These are phyloP conservation scores for Apis florea DNA, from an alignment of 1,140 invertebrate species.

Conservation along the genomic window DNA sequence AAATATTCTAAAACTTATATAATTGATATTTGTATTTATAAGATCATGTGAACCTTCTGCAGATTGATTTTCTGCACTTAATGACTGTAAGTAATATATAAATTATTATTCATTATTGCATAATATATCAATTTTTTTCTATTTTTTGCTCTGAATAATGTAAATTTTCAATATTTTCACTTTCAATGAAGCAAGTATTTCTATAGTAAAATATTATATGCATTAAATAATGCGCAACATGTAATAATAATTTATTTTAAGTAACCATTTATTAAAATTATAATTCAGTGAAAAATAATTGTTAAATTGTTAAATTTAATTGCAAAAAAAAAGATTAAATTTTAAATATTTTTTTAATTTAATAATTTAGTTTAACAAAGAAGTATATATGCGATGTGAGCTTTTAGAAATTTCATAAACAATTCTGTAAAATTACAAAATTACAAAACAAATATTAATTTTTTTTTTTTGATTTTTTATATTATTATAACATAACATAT, in stretches of 20 bases:
- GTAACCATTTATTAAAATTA: constrained; percentile 12
- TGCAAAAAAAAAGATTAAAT: constrained; percentile 27
- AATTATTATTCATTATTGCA: constrained; percentile 43
- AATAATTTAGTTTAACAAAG: neutral
- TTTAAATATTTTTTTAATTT: neutral
- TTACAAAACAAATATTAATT: neutral
- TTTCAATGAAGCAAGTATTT: constrained; percentile 42
- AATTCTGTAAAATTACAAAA: neutral
- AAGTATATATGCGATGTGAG: neutral
- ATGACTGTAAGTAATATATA: constrained; percentile 56
- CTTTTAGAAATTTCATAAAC: neutral
- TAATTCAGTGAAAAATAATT: neutral
- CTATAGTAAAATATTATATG: constrained; percentile 12
- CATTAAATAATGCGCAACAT: constrained; percentile 19
- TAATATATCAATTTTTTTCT: constrained; percentile 29
- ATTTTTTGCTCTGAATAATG: constrained; percentile 25
- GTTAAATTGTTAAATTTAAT: constrained; percentile 25
- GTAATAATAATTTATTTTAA: constrained; percentile 20
- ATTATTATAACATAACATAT: neutral
- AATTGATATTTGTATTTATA: constrained; percentile 4
- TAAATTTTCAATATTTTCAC: constrained; percentile 41
- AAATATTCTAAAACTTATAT: neutral
- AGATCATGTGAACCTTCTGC: constrained; percentile 43
- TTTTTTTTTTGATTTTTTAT: neutral
- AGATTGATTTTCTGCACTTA: constrained; percentile 61